Conservation (phyloP, 2,888 invertebrate genomes). For the Tachina grossa region DNA sequence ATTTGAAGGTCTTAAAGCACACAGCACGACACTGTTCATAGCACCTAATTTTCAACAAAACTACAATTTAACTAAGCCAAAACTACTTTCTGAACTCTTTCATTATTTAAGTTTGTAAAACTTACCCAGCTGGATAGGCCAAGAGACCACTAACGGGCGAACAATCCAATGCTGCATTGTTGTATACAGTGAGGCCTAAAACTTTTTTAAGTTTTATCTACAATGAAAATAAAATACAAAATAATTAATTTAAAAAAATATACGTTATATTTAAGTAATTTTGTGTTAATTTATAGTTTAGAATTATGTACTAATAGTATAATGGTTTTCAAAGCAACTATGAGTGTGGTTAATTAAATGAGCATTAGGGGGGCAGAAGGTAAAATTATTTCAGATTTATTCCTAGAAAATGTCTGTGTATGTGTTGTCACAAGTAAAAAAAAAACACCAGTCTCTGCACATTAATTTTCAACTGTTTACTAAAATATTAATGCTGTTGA, state of each 20-base stretch:
- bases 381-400: not conserved
- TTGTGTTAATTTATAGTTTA: not conserved
- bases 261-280: not conserved
- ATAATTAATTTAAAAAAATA: constrained; percentile 37
- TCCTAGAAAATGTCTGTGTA: not conserved
- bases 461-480: constrained; percentile 1
- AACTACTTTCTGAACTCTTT: constrained; percentile 2
- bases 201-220: constrained; percentile 98
- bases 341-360: no score
- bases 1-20: no score
- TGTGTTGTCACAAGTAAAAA: not conserved
- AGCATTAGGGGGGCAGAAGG: no score
- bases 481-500: not conserved
- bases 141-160: constrained; percentile 93
- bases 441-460: no score
- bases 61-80: not conserved
- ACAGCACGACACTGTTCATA: not conserved
- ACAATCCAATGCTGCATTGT: constrained; percentile 95
- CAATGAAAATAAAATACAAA: constrained; percentile 75
- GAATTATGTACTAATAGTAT: no score
- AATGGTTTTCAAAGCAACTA: no score
- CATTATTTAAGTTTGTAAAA: constrained; percentile 73
- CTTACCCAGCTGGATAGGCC: constrained; percentile 99
- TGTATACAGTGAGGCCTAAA: constrained; percentile 96
- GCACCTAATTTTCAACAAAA: no score